Conservation (phyloP, 30 jellyfish, hydroid and myxozoan genomes). For the Aurelia sp. region DNA sequence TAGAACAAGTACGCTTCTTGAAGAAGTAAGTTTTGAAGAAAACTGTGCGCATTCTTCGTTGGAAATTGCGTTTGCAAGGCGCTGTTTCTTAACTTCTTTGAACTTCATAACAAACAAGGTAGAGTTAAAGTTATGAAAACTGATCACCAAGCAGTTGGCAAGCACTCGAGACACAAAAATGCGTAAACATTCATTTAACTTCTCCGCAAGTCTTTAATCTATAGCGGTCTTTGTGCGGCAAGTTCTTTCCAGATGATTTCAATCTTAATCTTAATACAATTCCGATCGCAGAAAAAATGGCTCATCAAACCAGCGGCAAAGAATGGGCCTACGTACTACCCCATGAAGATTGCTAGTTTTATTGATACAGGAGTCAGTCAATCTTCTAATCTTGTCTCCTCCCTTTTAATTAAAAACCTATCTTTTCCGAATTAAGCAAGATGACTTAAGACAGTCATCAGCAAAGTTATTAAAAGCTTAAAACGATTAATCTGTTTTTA, state of each 20-base stretch:
- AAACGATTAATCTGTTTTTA: slow-evolving; percentile 6
- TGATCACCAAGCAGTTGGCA: slow-evolving; percentile 1
- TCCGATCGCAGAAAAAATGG: slow-evolving; percentile 3
- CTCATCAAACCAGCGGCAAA: neutral
- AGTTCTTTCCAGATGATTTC: slow-evolving; percentile 2
- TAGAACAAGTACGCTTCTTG: too few species aligned
- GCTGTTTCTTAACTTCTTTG: too few species aligned
- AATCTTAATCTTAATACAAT: slow-evolving; percentile 42
- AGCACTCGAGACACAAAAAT: neutral
- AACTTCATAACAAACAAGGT: too few species aligned
- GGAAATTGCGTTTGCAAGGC: too few species aligned
- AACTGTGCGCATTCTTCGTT: too few species aligned
- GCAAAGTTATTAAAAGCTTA: neutral
- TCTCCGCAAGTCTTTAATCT: slow-evolving; percentile 42
- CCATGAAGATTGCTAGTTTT: too few species aligned
- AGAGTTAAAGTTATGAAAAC: neutral
- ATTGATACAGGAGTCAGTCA: too few species aligned
- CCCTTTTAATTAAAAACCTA: slow-evolving; percentile 39
- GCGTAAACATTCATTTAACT: slow-evolving; percentile 30
- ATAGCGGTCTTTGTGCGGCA: slow-evolving; percentile 56
- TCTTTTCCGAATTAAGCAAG: slow-evolving; percentile 5
- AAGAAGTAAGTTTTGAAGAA: too few species aligned
- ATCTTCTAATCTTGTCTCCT: slow-evolving; percentile 24
- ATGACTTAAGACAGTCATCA: slow-evolving; percentile 26
- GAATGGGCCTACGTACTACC: slow-evolving; percentile 14